A percentile compares a stretch with the other conserved stretches of the same genome.
Evolutionary conservation across 2,113 vertebrate genomes (phyloP).

Genomic region (Sinocyclocheilus rhinocerous): DNA sequence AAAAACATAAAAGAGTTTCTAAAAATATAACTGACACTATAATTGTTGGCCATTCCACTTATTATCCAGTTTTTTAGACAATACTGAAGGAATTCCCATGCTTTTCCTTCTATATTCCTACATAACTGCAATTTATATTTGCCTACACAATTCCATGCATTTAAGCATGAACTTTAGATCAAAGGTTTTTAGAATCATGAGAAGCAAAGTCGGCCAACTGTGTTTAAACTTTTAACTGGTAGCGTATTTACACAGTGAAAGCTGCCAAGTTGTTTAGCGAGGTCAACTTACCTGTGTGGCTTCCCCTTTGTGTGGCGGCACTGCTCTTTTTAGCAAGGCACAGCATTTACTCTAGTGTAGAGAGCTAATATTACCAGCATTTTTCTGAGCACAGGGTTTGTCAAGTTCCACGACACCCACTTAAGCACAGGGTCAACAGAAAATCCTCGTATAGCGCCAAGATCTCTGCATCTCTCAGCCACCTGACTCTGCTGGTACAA

Average conservation of each 20-base stretch:
- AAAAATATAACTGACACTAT: not conserved
- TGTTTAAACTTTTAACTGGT: not conserved
- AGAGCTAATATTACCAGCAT: slow-evolving; percentile 67
- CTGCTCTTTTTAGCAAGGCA: slow-evolving; percentile 66
- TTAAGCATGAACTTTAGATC: not conserved
- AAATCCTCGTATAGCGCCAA: not conserved
- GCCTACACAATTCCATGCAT: not conserved
- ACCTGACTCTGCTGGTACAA: slow-evolving; percentile 42
- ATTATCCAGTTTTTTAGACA: not conserved
- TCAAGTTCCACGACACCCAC: slow-evolving; percentile 59
- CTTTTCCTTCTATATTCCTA: not conserved
- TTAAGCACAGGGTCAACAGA: slow-evolving; percentile 49
- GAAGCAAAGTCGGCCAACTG: not conserved
- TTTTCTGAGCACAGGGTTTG: slow-evolving; percentile 63
- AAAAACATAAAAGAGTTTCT: not conserved
- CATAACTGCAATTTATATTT: not conserved
- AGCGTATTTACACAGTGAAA: slow-evolving; percentile 24
- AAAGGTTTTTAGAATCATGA: not conserved
- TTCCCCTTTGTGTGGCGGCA: slow-evolving; percentile 65
- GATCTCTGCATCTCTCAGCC: slow-evolving; percentile 48
- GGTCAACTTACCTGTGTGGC: slow-evolving; percentile 72
- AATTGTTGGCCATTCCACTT: not conserved
- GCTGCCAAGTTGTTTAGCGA: not conserved
- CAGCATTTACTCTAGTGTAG: slow-evolving; percentile 70
- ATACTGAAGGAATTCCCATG: not conserved